Evolutionary conservation across 2,888 invertebrate genomes (phyloP).

Genomic region (Troides oblongomaculatus): DNA sequence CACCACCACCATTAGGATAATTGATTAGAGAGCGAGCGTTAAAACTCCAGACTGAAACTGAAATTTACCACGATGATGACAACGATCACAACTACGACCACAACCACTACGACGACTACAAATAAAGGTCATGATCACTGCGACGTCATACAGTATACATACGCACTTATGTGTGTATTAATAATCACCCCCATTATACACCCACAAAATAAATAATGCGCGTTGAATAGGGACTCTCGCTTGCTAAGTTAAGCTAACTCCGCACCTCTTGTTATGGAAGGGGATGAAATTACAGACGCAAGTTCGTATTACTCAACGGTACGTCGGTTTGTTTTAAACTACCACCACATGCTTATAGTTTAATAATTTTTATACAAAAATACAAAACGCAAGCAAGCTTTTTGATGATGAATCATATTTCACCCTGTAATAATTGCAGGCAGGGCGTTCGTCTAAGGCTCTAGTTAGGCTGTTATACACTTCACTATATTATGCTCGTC

Average conservation of each 20-base stretch:
- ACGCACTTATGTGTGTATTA: not conserved
- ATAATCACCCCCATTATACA: constrained; percentile 2
- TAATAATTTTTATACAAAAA: too few species aligned
- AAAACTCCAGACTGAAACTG: constrained; percentile 2
- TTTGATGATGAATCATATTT: too few species aligned
- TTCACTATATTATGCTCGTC: too few species aligned
- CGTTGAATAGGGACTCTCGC: constrained; percentile 9
- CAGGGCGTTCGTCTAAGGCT: too few species aligned
- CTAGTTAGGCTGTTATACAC: too few species aligned
- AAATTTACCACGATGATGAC: not conserved
- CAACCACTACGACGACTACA: too few species aligned
- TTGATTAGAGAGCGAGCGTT: not conserved
- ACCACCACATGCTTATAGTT: not conserved
- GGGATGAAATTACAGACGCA: constrained; percentile 19
- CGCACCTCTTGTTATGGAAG: constrained; percentile 13
- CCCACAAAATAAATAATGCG: constrained; percentile 4
- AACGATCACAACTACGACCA: too few species aligned
- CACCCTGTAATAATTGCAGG: too few species aligned
- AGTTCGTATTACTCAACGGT: constrained; percentile 12
- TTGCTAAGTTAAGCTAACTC: constrained; percentile 13
- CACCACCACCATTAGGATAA: not conserved
- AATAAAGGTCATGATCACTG: too few species aligned
- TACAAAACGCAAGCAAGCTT: too few species aligned
- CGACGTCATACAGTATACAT: too few species aligned
- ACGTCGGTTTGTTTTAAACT: constrained; percentile 4